A percentile compares a stretch with the other conserved stretches of the same genome.
These are phyloP conservation scores for Bagarius yarrelli DNA, from an alignment of 2,113 vertebrate species.

Conservation along the genomic window DNA sequence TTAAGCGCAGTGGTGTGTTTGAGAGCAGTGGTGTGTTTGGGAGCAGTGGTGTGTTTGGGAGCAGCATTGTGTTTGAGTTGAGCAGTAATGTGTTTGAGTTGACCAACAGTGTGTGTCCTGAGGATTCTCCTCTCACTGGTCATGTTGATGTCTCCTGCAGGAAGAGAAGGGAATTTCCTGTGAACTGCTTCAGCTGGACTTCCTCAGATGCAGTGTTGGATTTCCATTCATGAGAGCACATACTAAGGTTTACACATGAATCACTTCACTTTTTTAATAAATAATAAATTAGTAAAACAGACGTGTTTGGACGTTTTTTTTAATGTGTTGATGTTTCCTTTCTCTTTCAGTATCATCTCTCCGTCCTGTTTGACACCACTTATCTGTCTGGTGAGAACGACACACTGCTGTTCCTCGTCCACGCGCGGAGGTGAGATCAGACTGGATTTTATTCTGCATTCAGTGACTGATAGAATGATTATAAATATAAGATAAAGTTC, in stretches of 20 bases:
- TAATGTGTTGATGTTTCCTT: slow-evolving; percentile 47
- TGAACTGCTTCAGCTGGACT: slow-evolving; percentile 87
- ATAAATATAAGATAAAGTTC: background rate
- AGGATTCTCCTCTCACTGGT: too few relatives aligned
- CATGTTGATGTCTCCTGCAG: slow-evolving; percentile 70
- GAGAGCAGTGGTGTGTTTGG: too few relatives aligned
- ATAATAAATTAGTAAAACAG: too few relatives aligned
- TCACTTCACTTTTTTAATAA: too few relatives aligned
- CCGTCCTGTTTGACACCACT: slow-evolving; percentile 92
- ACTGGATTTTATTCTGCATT: slow-evolving; percentile 33
- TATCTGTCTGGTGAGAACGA: slow-evolving; percentile 88
- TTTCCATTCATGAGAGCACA: slow-evolving; percentile 99
- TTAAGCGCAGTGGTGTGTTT: too few relatives aligned
- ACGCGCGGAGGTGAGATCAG: slow-evolving; percentile 87
- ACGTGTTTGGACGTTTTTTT: background rate
- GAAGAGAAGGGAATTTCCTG: slow-evolving; percentile 96
- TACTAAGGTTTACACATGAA: slow-evolving; percentile 77
- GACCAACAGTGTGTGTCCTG: slow-evolving; percentile 1
- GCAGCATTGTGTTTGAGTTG: too few relatives aligned
- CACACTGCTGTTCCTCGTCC: slow-evolving; percentile 81
- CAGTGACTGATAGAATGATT: background rate
- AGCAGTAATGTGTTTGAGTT: too few relatives aligned
- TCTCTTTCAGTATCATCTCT: slow-evolving; percentile 83
- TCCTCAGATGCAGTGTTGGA: slow-evolving; percentile 95
- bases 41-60: background rate